Conservation (phyloP, 2,797 vertebrate species). For the Ispidina picta region DNA sequence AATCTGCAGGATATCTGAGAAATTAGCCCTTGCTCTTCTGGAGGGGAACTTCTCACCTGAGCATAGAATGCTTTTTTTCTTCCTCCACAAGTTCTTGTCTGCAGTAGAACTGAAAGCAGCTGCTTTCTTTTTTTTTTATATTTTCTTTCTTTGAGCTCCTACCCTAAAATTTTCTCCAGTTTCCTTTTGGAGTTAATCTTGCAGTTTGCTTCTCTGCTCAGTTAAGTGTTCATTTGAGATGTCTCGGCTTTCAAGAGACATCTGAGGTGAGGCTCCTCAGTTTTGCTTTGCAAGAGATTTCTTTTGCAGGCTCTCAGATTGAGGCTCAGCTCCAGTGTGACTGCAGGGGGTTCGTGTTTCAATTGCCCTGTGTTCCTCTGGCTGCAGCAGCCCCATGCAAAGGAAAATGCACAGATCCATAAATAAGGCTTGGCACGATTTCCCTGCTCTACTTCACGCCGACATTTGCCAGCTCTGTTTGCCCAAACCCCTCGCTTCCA, state of each 20-base stretch:
- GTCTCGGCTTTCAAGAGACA: background rate
- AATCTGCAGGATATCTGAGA: background rate
- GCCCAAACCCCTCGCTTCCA: conserved; percentile 50
- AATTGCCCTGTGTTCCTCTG: background rate
- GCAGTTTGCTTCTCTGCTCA: background rate
- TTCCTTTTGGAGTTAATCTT: conserved; percentile 1
- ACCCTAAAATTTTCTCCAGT: background rate
- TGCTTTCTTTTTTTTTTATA: background rate
- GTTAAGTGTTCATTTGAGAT: background rate
- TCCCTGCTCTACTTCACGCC: conserved; percentile 39
- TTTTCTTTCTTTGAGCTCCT: background rate
- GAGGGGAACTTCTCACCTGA: background rate
- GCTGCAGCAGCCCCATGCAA: conserved; percentile 27
- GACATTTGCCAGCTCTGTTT: conserved; percentile 52
- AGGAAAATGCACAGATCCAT: conserved; percentile 11
- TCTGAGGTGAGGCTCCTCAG: background rate
- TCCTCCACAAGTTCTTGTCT: background rate
- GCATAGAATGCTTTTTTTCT: background rate
- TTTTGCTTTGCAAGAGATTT: background rate
- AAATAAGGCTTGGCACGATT: conserved; percentile 48
- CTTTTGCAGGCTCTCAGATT: background rate
- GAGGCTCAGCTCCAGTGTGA: background rate
- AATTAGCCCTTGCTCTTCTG: background rate
- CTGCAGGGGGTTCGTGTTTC: conserved; percentile 39
- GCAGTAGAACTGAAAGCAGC: background rate